Percentiles rank a stretch among this genome's conserved stretches.
These are phyloP conservation scores for Petrophora chlorosata DNA, from an alignment of 2,888 invertebrate genomes.

Conservation along the genomic window DNA sequence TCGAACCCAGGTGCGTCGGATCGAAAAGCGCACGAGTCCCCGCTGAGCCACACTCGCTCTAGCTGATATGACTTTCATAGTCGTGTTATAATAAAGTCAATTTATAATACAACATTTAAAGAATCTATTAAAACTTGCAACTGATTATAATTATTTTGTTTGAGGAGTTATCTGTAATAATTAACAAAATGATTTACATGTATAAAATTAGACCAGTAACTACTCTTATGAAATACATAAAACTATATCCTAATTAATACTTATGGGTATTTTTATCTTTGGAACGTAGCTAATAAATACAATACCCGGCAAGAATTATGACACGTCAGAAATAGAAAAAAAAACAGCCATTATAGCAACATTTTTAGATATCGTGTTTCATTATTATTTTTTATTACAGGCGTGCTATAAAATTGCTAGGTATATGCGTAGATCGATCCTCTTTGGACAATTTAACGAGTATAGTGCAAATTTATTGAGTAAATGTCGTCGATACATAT, in stretches of 20 bases:
- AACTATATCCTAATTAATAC: slow-evolving; percentile 4
- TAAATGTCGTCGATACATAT: slow-evolving; percentile 15
- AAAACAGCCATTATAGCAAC: no score
- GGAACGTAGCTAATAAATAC: slow-evolving; percentile 7
- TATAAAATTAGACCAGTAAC: slow-evolving; percentile 14
- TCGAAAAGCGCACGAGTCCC: no score
- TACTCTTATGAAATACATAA: slow-evolving; percentile 15
- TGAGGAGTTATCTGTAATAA: no score
- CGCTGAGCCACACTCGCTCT: no score
- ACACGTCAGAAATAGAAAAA: background rate
- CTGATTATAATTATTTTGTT: no score
- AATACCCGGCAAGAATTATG: slow-evolving; percentile 5
- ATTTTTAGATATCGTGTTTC: no score
- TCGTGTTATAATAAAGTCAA: no score
- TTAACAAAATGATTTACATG: slow-evolving; percentile 3
- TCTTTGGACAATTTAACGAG: slow-evolving; percentile 18
- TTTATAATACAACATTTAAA: no score
- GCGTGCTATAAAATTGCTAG: background rate
- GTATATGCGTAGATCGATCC: slow-evolving; percentile 3
- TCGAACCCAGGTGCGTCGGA: no score
- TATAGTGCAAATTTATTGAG: slow-evolving; percentile 33
- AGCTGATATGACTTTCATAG: no score
- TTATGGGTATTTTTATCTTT: slow-evolving; percentile 13
- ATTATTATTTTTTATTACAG: background rate
- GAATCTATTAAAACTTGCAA: no score